Base-by-base conservation (phyloP, 1,140 invertebrate genomes). In the Drosophila willistoni region DNA sequence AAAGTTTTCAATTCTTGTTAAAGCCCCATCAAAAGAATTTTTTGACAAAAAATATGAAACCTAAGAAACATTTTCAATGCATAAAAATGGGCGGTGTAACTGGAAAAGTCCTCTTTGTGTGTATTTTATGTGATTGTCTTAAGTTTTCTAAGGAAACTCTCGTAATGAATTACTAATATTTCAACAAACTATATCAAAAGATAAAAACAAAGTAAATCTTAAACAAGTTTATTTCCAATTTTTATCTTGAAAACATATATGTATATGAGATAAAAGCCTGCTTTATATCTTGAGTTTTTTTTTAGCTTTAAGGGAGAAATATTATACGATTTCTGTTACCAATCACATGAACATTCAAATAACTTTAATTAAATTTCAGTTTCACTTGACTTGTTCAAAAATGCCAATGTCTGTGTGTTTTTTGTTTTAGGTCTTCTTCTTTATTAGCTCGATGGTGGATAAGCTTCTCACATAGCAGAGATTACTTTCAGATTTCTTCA, bases 121-220 rank as follows among this genome's bases (percentile, higher is more conserved):
- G 73, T 75, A 51, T 59, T 36, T 75, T 22, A 41, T 47, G 44
- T 44, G 56, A 76, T 76, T 76, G 59, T 76, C 64, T 76, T 51
- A 64, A 69, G 72, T 68, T 73, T 73, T 73, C 64, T 29, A 57
- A 68, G 71, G 29, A 9, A 4, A 13, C 34, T 36, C 34, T 9
- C 34, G 34, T 12, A 36, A 36, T 36, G 2, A 36, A 36, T 36
- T 10, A 12, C 2, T 22, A 22, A 22, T 22, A 22, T 22, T 22
- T 22, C 19, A 22, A 22, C 19, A 22, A 22, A 22, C 19, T 22
- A 22, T 19, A n/a, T n/a, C n/a, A n/a, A n/a, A n/a, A n/a, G n/a
- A n/a, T n/a, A n/a, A n/a, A 22, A 22, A 22, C 19, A 22, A 22
- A 22, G 19, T 22, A 22, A 22, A 22, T 22, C 22, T 25, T 25